Base-by-base conservation (phyloP, 2,888 invertebrate genomes). In the Drosophila kanekoi region DNA sequence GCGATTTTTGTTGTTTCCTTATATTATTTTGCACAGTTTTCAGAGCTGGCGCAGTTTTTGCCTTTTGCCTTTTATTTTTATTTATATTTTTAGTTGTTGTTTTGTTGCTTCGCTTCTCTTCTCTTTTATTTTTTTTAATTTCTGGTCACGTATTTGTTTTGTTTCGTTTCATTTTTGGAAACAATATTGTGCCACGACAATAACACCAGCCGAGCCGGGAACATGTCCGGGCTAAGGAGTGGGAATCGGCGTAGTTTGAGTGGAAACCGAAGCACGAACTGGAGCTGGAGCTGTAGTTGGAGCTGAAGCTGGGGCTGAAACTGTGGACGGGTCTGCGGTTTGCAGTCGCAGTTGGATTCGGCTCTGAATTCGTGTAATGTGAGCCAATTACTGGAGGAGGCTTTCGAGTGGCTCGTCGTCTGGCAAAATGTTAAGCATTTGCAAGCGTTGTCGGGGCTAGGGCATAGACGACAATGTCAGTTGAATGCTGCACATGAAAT, bases 81-180 rank as follows among this genome's bases (percentile, higher is more conserved):
- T 63, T 75, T 75, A 59, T 79, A 38, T 69, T 77, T 79, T 52
- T 60, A 62, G 54, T 56, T 61, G 28, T 51, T 77, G 76, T 67
- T 60, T 61, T 60, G 38, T 57, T 52, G 52, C 52, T 52, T 28
- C 52, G 37, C 52, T 66, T 56, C 73, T 61, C 10, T 66, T 56
- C 70, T 61, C 10, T 47, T 51, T 44, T 20, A 5, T 47, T 45
- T 49, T 40, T 59, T 85, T 80, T 72, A 80, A 80, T 87, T 84
- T 85, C 85, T 87, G 87, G 85, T 87, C 87, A 87, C 87, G 87
- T 84, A 85, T 87, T 84, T 85, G 82, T 74, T 87, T 81, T 75
- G 87, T 87, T 82, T 82, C 79, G 81, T 85, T 85, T 85, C 82
- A 74, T 77, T 85, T 85, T 81, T 79, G 87, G 80, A 79, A 85